Evolutionary conservation across 1,140 invertebrate species (phyloP), one percentile per base, ranked within the genome.

Genomic region (Macrobrachium nipponense): DNA sequence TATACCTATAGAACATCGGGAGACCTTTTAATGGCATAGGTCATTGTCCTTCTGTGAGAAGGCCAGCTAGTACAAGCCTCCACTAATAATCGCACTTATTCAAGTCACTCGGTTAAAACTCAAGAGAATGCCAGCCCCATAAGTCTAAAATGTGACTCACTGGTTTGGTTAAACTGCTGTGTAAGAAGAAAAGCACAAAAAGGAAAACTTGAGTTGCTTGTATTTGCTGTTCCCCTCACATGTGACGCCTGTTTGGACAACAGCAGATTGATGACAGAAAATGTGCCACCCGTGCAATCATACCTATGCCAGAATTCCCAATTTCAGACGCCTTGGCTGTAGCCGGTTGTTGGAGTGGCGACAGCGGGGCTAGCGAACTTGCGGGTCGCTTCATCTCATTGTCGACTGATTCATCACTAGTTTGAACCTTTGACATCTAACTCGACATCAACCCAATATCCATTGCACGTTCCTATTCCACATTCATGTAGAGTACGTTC

Each of bases 351-450:
- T 59, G 84, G 60, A 36, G 77, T 86, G 84, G 84, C 84, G 84
- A 80, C 77, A 70, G 64, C 84, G 84, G 77, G 84, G 84, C 84
- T 86, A 86, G 77, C 60, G 77, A 80, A 72, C 68, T 72, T 86
- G 84, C 70, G 84, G 84, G 82, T 85, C 82, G 82, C 82, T 85
- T 86, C 84, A 80, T 79, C 77, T 80, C 84, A 86, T 86, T 86
- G 84, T 86, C 84, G 84, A 86, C 84, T 80, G 84, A 86, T 80
- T 59, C 84, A 86, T 86, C 84, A 86, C 84, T 86, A 86, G 84
- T 86, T 86, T 86, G 84, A 86, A 86, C 84, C 84, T 80, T 86
- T 86, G 84, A 86, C 84, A 86, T 80, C 84, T 86, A 86, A 86
- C 77, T 86, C 84, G 77, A 86, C 84, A 86, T 80, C 84, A 86